Base-by-base conservation (phyloP, 1,140 invertebrate species). In the Linepithema humile region DNA sequence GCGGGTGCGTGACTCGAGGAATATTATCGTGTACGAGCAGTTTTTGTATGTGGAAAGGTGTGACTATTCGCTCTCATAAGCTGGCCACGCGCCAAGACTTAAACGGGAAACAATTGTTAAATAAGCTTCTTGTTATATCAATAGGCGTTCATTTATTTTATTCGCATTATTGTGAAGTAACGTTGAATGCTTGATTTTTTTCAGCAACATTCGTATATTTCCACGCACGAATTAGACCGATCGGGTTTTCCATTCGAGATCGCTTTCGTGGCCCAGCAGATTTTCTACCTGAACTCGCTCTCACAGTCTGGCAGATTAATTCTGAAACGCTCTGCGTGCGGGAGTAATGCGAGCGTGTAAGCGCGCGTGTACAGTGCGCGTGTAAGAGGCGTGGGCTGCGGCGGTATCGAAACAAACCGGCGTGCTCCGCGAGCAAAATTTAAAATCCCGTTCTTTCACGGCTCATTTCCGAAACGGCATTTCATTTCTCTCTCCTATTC, bases 361-460 rank as follows among this genome's bases (percentile, higher is more conserved):
- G 1, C 23, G 1, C 26, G 17, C 6, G 15, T 10, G 12, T 57
- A 53, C 65, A 55, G 70, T 70, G 17, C 20, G 40, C 43, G 20
- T n/a, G 43, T 59, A 53, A 55, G 38, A 38, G n/a, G 59, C 40
- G 40, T 78, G 50, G 43, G 48, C 57, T 40, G 40, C n/a, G 29
- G 26, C 29, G 40, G 35, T 50, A 35, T 82, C 32, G 12, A 48
- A n/a, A 48, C 62, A 53, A 67, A 57, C 7, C 64, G n/a, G 48
- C 9, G 35, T 23, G 17, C 48, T 57, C 23, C 43, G n/a, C 7
- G 3, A 53, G 32, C 20, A 15, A 70, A 55, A 80, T 70, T 82
- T 62, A 74, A 82, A 82, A 59, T 59, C 29, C 55, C 29, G 78
- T 35, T 82, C 55, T 74, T 82, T 59, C 40, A 60, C 12, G 26